phyloP scores from a whole-genome alignment of 2,797 vertebrate genomes.

The Apogon hyalosoma region DNA sequence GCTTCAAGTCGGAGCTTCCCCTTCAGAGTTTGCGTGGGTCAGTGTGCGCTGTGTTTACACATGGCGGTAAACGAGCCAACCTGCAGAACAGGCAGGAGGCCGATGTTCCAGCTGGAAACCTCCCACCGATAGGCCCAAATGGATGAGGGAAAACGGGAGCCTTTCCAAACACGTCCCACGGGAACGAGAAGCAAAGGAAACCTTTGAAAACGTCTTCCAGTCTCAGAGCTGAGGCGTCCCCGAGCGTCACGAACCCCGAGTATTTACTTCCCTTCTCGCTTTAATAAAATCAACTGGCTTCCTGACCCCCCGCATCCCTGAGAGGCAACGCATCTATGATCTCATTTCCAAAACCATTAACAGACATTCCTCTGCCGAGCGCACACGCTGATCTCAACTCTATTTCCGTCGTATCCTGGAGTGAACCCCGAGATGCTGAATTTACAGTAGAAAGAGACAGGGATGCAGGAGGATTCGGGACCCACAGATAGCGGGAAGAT shows the following conservation, averaged over 20 bases:
- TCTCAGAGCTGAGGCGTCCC: slow-evolving; percentile 28
- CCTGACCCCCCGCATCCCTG: slow-evolving; percentile 49
- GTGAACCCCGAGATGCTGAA: slow-evolving; percentile 54
- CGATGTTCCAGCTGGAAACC: slow-evolving; percentile 62
- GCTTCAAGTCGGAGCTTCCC: no score
- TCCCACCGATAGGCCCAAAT: slow-evolving; percentile 63
- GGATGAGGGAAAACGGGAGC: slow-evolving; percentile 68
- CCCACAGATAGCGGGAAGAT: slow-evolving; percentile 46
- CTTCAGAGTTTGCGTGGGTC: slow-evolving; percentile 2
- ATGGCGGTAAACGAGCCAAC: slow-evolving; percentile 53
- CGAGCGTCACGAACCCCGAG: slow-evolving; percentile 25
- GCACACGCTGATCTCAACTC: slow-evolving; percentile 27
- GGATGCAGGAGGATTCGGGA: slow-evolving; percentile 16
- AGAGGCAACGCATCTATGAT: slow-evolving; percentile 40
- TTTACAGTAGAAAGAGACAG: slow-evolving; percentile 18
- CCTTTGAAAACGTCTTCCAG: slow-evolving; percentile 52
- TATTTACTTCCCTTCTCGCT: slow-evolving; percentile 51
- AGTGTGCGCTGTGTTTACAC: slow-evolving; percentile 45
- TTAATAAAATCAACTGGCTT: slow-evolving; percentile 58
- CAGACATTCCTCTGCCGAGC: slow-evolving; percentile 46
- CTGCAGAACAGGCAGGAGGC: slow-evolving; percentile 51
- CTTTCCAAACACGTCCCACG: slow-evolving; percentile 57
- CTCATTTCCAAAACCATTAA: slow-evolving; percentile 59
- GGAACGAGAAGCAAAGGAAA: slow-evolving; percentile 28
- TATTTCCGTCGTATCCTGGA: slow-evolving; percentile 50